A percentile compares a stretch with the other conserved stretches of the same genome.
Evolutionary conservation across 2,113 vertebrate genomes (phyloP).

Genomic region (Piaya cayana): DNA sequence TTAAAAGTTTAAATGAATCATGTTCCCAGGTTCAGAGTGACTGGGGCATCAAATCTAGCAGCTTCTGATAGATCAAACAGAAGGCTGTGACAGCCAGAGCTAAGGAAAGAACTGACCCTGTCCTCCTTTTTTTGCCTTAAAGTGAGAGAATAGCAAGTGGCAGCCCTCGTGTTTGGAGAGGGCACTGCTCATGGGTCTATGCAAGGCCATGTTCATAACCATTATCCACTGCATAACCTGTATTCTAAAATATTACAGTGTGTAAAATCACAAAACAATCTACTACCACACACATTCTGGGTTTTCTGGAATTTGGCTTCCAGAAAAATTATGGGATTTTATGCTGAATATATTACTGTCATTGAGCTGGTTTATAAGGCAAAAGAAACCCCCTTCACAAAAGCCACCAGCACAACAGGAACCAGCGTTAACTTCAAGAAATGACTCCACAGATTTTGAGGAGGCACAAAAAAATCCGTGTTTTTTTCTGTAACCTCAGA

Average conservation of each 20-base stretch:
- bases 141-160: not conserved
- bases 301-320: not conserved
- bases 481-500: not conserved
- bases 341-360: not conserved
- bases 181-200: accelerated
- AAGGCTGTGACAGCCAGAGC: not conserved
- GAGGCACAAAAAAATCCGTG: not conserved
- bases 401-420: not conserved
- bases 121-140: not conserved
- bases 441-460: not conserved
- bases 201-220: accelerated
- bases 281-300: accelerated
- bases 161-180: not conserved
- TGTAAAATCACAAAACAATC: not conserved
- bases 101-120: not conserved
- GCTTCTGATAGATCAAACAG: not conserved
- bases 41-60: not conserved
- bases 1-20: conserved; percentile 34
- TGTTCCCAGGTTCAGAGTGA: not conserved
- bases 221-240: not conserved
- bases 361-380: not conserved
- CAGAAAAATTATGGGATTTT: not conserved
- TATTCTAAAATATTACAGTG: not conserved
- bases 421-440: not conserved
- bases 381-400: not conserved